Percentiles rank a stretch among this genome's conserved stretches.
Conservation (phyloP, 2,113 vertebrate species). For the Falcunculus frontatus region DNA sequence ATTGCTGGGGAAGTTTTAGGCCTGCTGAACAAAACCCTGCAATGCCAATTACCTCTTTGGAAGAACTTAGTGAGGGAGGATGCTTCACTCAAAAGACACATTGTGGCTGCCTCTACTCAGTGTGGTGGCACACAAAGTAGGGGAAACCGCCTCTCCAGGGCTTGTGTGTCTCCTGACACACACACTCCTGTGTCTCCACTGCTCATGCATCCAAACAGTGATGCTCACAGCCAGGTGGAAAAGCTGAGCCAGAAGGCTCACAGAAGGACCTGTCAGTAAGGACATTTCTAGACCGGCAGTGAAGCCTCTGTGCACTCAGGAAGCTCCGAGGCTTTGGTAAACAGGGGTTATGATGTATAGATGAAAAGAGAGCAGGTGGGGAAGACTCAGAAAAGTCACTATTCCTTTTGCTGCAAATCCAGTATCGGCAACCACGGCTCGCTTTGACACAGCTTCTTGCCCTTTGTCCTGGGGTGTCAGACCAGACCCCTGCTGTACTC, state of each 20-base stretch:
- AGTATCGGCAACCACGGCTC: rapidly evolving
- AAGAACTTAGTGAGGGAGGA: neutral
- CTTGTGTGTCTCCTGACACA: neutral
- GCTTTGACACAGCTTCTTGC: rapidly evolving
- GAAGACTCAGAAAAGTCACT: neutral
- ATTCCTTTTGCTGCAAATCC: neutral
- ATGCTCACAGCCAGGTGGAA: neutral
- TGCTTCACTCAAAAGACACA: neutral
- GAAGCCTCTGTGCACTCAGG: neutral
- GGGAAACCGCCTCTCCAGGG: rapidly evolving
- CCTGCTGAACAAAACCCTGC: neutral
- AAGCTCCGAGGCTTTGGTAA: neutral
- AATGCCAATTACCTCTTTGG: neutral
- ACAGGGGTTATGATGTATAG: neutral
- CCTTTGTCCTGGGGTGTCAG: neutral
- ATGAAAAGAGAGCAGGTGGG: neutral
- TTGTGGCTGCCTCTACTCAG: neutral
- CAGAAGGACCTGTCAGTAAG: neutral
- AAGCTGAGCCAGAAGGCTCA: neutral
- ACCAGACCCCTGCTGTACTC: neutral
- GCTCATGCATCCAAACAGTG: neutral
- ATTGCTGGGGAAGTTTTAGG: neutral
- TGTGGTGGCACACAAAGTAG: neutral
- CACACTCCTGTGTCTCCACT: too few relatives aligned
- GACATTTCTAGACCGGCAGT: neutral